Base-by-base conservation (phyloP, 92 coral and sea anemone genomes). In the Zoanthus solanderi region DNA sequence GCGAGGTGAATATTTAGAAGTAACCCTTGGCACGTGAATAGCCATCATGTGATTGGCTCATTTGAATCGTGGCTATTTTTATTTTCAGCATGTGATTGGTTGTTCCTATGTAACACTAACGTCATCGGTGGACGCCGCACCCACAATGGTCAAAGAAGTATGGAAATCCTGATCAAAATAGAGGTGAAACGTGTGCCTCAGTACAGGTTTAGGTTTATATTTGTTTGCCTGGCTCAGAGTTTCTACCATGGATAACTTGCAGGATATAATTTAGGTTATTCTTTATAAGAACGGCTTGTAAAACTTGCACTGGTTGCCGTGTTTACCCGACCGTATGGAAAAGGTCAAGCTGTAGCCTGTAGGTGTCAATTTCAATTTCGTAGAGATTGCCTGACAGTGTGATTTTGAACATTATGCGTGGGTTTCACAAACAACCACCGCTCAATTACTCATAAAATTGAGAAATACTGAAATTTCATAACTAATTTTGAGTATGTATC, bases 51-150 rank as follows among this genome's bases (percentile, higher is more conserved):
- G 98, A 95, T 95, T 95, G 98, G 98, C 87, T 88, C 73, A 72
- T 93, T 91, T 95, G 94, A 95, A 95, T 93, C 87, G 92, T 87
- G 86, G 85, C 85, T 65, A 81, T 81, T 81, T 67, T 48, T n/a
- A 65, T 28, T 14, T 90, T 80, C 87, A 86, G 66, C 83, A 63
- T 83, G 85, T 95, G 96, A 95, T 95, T 95, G 98, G 98, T 90
- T 83, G 98, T 95, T 94, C 92, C 98, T 91, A 95, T 86, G 98
- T 89, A 84, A 95, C 98, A 93, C 79, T 94, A 84, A 95, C 98
- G 98, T 95, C 98, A 95, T 90, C 87, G 93, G 47, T 83, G 90
- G 73, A 90, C 89, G 79, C 86, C 72, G 88, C 90, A 90, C 91
- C 98, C 98, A 93, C 96, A 88, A 91, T 95, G 95, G 88, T 81